phyloP scores from a whole-genome alignment of 2,888 invertebrate species.

The Pachycephus smyrnensis region DNA sequence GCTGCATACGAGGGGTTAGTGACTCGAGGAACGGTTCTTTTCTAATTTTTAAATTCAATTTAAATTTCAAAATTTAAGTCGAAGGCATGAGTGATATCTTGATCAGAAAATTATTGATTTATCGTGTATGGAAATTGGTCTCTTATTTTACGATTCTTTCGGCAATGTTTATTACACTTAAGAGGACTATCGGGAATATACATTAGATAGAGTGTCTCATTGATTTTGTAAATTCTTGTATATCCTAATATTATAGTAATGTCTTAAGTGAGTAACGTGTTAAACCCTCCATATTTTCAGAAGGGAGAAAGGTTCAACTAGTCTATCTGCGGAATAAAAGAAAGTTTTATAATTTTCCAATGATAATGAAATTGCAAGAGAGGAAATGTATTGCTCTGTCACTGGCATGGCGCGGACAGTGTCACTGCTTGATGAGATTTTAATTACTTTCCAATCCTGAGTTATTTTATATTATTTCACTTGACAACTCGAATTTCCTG shows the following conservation, averaged over 20 bases:
- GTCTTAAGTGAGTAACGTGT: no score
- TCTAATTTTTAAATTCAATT: neutral
- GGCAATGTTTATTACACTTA: no score
- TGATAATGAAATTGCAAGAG: neutral
- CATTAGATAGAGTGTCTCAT: no score
- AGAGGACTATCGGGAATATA: no score
- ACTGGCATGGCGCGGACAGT: neutral
- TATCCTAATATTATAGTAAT: no score
- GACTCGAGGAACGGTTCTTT: neutral
- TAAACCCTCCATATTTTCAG: neutral
- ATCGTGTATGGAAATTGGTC: neutral
- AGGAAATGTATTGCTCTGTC: neutral
- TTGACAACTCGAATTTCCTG: slow-evolving; percentile 32
- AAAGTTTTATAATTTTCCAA: neutral
- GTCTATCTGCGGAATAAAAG: neutral
- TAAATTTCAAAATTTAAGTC: neutral
- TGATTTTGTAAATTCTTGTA: no score
- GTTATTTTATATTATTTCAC: slow-evolving; percentile 33
- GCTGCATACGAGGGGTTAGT: neutral
- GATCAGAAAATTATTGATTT: neutral
- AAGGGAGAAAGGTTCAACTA: neutral
- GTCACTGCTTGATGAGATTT: slow-evolving; percentile 46
- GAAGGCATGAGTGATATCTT: neutral
- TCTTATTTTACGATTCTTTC: no score
- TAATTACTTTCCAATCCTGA: slow-evolving; percentile 53